These are phyloP conservation scores for Rhyacichthys aspro DNA, from an alignment of 2,797 vertebrate genomes.

Conservation along the genomic window DNA sequence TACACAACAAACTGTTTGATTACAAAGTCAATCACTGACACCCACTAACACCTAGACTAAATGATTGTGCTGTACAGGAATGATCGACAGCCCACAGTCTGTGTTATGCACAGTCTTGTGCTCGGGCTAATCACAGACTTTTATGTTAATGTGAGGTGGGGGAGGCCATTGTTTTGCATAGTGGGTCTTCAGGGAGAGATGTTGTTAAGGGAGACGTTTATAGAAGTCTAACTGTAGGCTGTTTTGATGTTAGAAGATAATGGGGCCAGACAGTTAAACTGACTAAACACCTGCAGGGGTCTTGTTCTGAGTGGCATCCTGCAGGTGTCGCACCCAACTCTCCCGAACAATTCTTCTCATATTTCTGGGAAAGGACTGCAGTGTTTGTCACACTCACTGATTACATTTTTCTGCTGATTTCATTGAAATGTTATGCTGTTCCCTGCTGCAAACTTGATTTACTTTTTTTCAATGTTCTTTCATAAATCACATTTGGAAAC, in stretches of 20 bases:
- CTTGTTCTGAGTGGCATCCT: slow-evolving; percentile 44
- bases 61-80: slow-evolving; percentile 43
- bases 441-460: slow-evolving; percentile 15
- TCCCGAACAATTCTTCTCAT: slow-evolving; percentile 31
- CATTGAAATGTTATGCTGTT: slow-evolving; percentile 46
- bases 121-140: slow-evolving; percentile 61
- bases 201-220: slow-evolving; percentile 26
- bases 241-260: slow-evolving; percentile 62
- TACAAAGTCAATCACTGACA: slow-evolving; percentile 71
- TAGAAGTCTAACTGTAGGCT: slow-evolving; percentile 42
- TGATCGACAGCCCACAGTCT: slow-evolving; percentile 50
- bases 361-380: slow-evolving; percentile 36
- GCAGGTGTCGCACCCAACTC: slow-evolving; percentile 36
- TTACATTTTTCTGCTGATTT: slow-evolving; percentile 57
- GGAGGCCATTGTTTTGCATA: slow-evolving; percentile 59
- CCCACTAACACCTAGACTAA: slow-evolving; percentile 61
- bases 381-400: slow-evolving; percentile 55
- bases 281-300: slow-evolving; percentile 50
- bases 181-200: slow-evolving; percentile 39
- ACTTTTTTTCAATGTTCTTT: too few relatives aligned
- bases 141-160: slow-evolving; percentile 53
- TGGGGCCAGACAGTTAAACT: slow-evolving; percentile 47
- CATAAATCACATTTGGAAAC: slow-evolving; percentile 25
- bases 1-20: slow-evolving; percentile 71
- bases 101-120: slow-evolving; percentile 36